Base-by-base conservation (phyloP, 2,113 vertebrate genomes). In the Carollia perspicillata region DNA sequence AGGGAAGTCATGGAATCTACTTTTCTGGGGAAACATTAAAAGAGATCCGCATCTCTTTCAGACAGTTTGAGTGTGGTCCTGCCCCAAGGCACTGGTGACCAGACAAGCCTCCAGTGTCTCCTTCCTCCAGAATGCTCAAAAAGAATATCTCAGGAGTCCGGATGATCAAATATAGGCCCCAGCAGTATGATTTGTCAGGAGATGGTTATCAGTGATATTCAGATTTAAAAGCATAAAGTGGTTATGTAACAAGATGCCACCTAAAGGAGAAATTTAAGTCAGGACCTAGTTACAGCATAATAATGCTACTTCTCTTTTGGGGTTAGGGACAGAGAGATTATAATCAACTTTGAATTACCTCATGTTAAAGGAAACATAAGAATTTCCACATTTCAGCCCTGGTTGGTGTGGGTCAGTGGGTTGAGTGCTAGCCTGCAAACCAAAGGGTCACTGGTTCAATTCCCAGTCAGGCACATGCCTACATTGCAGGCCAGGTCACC, bases 201-300 rank as follows among this genome's bases (percentile, higher is more conserved):
- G 86, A 95, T 60, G 72, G 53, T 72, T 93, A 89, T 91, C 66
- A 85, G 5, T 2, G 49, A 51, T 71, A 42, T 84, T 78, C 72
- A 90, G 84, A 94, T 86, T 89, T 72, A 84, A 96, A 88, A 83
- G 78, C 77, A 92, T 20, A 85, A 66, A 91, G 69, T 66, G 55
- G 83, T 88, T 89, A 94, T 86, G 90, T 88, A 96, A 96, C 68
- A 92, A 84, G 63, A 96, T 49, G 65, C 94, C 60, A 63, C 55
- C 66, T 94, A 69, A 85, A 1, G 18, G 53, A 85, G 92, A 72
- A 71, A 74, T 58, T 69, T 87, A 96, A 85, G 90, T 23, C 79
- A 92, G 63, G 78, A 53, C 63, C 44, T 26, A 47, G 17, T 94
- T 78, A 86, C 35, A 55, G 55, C 53, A 58, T 58, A 84, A 58